A percentile compares a stretch with the other conserved stretches of the same genome.
Conservation (phyloP, 2,113 vertebrate genomes). For the Oreamnos americanus region DNA sequence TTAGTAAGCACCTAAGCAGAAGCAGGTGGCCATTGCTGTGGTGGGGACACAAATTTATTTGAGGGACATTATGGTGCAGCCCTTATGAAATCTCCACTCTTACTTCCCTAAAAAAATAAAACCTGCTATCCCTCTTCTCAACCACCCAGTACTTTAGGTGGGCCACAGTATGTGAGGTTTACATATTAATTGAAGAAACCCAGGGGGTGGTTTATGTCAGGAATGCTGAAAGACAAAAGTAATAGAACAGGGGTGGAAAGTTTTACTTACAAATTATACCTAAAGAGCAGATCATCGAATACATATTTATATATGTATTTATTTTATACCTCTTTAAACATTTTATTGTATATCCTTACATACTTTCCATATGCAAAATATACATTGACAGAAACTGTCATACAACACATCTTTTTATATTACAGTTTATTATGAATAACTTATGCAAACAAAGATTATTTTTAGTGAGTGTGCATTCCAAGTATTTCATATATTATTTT, state of each 20-base stretch:
- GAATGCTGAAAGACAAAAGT: neutral
- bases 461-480: neutral
- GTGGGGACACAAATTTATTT: neutral
- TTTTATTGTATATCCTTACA: neutral
- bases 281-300: neutral
- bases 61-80: neutral
- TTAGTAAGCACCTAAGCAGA: neutral
- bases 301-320: neutral
- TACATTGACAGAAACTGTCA: neutral
- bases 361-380: neutral
- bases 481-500: neutral
- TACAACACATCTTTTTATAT: neutral
- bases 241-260: neutral
- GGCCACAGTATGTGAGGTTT: neutral
- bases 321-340: neutral
- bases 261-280: neutral
- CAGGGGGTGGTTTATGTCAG: neutral
- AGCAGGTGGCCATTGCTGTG: neutral
- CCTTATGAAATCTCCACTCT: neutral
- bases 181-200: neutral
- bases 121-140: neutral
- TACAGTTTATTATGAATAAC: neutral
- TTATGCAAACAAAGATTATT: neutral
- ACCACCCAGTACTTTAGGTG: neutral
- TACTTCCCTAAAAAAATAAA: neutral